Evolutionary conservation across 1,140 invertebrate genomes (phyloP), one percentile per base, ranked within the genome.

Genomic region (Scaptomyza pallida): DNA sequence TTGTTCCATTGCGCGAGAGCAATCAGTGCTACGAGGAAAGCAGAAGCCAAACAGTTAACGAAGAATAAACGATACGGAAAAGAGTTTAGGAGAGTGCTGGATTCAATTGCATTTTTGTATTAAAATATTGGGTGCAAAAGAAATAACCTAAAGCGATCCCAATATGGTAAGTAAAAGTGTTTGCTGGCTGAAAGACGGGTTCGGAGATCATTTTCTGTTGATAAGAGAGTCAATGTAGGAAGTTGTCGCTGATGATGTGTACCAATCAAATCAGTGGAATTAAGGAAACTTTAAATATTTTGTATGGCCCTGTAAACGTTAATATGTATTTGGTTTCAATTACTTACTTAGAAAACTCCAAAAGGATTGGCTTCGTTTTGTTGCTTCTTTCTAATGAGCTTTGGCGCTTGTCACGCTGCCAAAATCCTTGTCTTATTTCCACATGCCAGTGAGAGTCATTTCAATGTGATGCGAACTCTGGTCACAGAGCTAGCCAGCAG

Each of bases 401-500:
- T 6, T 9, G 21, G 12, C 50, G 41, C 51, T 21, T 13, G 13
- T 1, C 21, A 60, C 12, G 61, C 56, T n/a, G 78, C 90, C 8
- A 90, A 91, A 35, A 89, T 92, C 63, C 67, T 92, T 0, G 78
- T 80, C 0, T 61, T 91, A 2, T 90, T 92, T 59, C 83, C 91
- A 15, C 80, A 89, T 56, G 80, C 90, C 26, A 88, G 77, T 47
- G 90, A 91, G 69, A 89, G 91, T 71, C 91, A 92, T 70, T 91
- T 91, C 72, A 73, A 76, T 5, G 77, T 91, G 6, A 86, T 91
- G 73, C 67, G 78, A 16, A 83, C 89, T 2, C 48, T 92, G 56
- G 89, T 92, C 48, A 59, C 78, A 6, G 90, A 91, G 64, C 60
- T 92, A 51, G 78, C 82, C 5, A 69, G 30, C 40, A 68, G 79